Evolutionary conservation across 1,140 invertebrate species (phyloP).

Genomic region (Palaemon carinicauda): DNA sequence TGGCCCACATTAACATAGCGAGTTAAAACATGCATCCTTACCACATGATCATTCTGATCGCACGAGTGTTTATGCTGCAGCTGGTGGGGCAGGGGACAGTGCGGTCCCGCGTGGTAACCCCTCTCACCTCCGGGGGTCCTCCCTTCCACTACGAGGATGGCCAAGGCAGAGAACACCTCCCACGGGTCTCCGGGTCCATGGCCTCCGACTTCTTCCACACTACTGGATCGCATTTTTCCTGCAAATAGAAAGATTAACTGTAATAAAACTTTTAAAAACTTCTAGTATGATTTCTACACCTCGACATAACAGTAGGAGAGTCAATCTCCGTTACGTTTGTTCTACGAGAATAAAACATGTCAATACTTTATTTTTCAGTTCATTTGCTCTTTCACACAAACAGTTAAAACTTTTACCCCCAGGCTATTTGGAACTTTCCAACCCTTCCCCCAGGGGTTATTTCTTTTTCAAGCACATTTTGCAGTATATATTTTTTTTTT

Average conservation of each 20-base stretch:
- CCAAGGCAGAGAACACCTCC: conserved; percentile 70
- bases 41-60: conserved; percentile 69
- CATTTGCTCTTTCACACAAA: background rate
- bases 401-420: too few relatives aligned
- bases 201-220: conserved; percentile 43
- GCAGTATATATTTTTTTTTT: too few relatives aligned
- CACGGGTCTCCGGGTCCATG: conserved; percentile 59
- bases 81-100: conserved; percentile 69
- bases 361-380: background rate
- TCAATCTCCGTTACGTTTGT: background rate
- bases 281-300: background rate
- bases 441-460: too few relatives aligned
- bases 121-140: conserved; percentile 72
- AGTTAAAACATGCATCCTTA: too few relatives aligned
- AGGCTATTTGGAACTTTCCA: too few relatives aligned
- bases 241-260: background rate
- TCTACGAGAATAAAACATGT: too few relatives aligned
- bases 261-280: background rate
- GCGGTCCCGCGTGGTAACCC: conserved; percentile 78
- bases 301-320: too few relatives aligned
- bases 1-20: too few relatives aligned
- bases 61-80: conserved; percentile 68
- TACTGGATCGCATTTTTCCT: conserved; percentile 42
- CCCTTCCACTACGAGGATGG: conserved; percentile 75
- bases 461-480: too few relatives aligned